Evolutionary conservation across 2,797 vertebrate genomes (phyloP), one percentile per base, ranked within the genome.

Genomic region (Tokudaia muenninki): DNA sequence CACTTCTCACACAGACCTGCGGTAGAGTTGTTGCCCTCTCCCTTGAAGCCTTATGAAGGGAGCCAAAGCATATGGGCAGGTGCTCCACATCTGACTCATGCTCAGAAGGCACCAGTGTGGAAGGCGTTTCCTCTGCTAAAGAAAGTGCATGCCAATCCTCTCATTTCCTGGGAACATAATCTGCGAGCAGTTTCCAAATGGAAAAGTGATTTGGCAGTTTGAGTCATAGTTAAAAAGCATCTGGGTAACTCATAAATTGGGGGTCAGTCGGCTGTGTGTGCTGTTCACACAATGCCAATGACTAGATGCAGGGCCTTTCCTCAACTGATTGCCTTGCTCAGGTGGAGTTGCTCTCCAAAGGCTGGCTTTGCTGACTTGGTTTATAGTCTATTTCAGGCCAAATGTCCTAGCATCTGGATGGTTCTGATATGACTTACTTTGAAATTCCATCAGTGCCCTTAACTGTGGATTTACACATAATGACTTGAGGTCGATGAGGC

Each of bases 151-250:
- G 77, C 93, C 96, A 95, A 14, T 86, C 92, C 93, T 90, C 90
- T 94, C 67, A 67, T 97, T 96, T 97, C 96, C 96, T 96, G 93
- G 91, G 84, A 96, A 61, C 80, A 78, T 81, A 95, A 94, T 55
- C 94, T 91, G 80, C 83, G 80, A 93, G 95, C 93, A 55, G 34
- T 88, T 95, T 95, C 90, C 50, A 14, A 97, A 92, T 92, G 96
- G 89, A 94, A 97, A 95, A 97, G 72, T 86, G 91, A 91, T 96
- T 94, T 97, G 96, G 87, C 91, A 90, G 96, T 95, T 96, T 96
- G 94, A 90, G 94, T 93, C 14, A 17, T 82, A 94, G 95, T 97
- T 95, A 96, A 92, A 95, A 81, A 97, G 94, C 90, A 92, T 97
- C 96, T 95, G 94, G 77, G 67, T 88, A 97, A 70, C 79, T 97